Evolutionary conservation across 2,797 vertebrate species (phyloP).

Genomic region (Anguilla pacifica): DNA sequence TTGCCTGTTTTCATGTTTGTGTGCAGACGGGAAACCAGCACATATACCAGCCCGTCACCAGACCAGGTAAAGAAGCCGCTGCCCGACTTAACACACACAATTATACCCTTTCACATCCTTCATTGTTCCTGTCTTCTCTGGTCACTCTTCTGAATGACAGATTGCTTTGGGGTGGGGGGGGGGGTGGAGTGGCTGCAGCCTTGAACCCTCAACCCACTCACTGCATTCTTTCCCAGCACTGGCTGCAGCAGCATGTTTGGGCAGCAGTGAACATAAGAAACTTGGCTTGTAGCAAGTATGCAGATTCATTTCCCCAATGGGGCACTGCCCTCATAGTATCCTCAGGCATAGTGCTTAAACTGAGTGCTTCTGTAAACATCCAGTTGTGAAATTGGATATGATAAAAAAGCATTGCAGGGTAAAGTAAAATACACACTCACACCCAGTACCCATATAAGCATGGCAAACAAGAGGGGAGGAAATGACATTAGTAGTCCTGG

Average conservation of each 20-base stretch:
- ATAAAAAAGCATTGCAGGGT: neutral
- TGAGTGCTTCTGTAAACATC: neutral
- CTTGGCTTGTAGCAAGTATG: neutral
- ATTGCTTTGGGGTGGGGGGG: neutral
- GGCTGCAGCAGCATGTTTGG: neutral
- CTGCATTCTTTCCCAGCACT: neutral
- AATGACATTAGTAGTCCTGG: neutral
- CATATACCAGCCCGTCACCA: constrained; percentile 97
- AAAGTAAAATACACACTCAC: neutral
- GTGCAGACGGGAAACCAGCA: constrained; percentile 91
- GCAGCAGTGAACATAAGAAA: neutral
- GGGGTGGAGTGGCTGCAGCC: neutral
- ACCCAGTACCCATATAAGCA: neutral
- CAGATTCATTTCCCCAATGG: neutral
- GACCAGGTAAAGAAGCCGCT: constrained; percentile 81
- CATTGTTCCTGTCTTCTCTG: constrained; percentile 34
- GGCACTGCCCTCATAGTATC: neutral
- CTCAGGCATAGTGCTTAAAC: neutral
- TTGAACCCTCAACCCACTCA: neutral
- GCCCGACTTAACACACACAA: neutral
- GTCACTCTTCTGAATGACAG: neutral
- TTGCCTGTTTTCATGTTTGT: constrained; percentile 57
- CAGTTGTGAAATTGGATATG: neutral
- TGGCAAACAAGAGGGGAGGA: neutral
- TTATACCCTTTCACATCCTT: constrained; percentile 19